Percentiles rank a stretch among this genome's conserved stretches.
Conservation (phyloP, 2,113 vertebrate genomes). For the Ochotona curzoniae region DNA sequence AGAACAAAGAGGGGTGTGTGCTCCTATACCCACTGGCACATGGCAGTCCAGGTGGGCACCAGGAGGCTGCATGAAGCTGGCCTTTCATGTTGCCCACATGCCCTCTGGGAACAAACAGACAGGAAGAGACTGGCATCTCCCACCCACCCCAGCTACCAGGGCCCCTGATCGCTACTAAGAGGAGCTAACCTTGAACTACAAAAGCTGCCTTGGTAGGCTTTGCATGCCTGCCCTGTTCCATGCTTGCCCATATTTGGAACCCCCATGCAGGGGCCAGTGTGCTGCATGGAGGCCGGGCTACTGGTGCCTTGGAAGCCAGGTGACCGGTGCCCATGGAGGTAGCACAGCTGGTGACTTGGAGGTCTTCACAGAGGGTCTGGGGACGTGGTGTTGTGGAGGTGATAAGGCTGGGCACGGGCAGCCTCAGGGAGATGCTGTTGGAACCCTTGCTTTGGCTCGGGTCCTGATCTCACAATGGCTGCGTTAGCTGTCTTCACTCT, state of each 20-base stretch:
- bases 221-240: fast-evolving
- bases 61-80: too few species aligned
- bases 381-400: fast-evolving
- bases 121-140: background rate
- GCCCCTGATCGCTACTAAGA: fast-evolving
- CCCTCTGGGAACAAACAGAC: background rate
- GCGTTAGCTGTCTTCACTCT: background rate
- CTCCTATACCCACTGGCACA: background rate
- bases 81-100: too few species aligned
- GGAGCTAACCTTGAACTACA: too few species aligned
- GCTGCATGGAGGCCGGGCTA: background rate
- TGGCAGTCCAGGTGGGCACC: too few species aligned
- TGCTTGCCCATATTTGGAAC: background rate
- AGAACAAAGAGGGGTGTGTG: fast-evolving
- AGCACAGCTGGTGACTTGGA: too few species aligned
- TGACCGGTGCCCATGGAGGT: background rate
- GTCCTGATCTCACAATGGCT: background rate
- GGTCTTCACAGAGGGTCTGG: fast-evolving
- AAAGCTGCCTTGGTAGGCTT: background rate
- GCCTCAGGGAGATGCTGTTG: fast-evolving
- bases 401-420: fast-evolving
- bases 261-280: fast-evolving
- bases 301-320: too few species aligned
- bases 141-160: fast-evolving
- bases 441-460: background rate